Evolutionary conservation across 2,113 vertebrate genomes (phyloP).

Genomic region (Gallinago undulata): DNA sequence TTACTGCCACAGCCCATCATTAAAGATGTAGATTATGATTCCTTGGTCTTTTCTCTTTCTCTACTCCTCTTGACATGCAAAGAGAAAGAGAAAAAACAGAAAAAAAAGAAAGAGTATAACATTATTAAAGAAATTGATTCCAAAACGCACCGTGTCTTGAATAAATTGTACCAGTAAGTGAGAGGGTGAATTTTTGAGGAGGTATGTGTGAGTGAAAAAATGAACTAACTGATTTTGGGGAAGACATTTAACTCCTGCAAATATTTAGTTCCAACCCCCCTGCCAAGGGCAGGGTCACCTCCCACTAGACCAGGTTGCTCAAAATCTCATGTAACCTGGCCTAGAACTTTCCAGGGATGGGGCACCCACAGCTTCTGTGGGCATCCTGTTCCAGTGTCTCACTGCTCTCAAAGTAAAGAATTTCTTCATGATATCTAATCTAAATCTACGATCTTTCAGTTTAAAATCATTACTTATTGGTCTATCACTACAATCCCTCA

Average conservation of each 20-base stretch:
- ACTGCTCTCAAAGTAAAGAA: not conserved
- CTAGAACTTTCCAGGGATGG: not conserved
- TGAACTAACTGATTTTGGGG: not conserved
- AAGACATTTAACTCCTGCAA: not conserved
- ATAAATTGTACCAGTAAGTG: not conserved
- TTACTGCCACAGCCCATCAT: not conserved
- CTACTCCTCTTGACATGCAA: not conserved
- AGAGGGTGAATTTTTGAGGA: not conserved
- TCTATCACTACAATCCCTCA: not conserved
- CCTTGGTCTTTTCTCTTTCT: not conserved
- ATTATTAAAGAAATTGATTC: not conserved
- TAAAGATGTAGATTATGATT: not conserved
- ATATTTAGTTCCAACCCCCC: not conserved
- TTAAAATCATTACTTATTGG: not conserved
- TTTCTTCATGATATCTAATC: not conserved
- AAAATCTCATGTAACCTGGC: not conserved
- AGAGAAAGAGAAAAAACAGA: not conserved
- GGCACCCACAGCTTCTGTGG: not conserved
- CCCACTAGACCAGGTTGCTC: not conserved
- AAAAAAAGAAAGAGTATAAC: not conserved
- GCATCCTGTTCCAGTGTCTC: not conserved
- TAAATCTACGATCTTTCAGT: not conserved
- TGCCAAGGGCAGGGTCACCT: not conserved
- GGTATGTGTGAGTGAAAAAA: not conserved
- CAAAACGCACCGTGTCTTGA: not conserved